A percentile compares a stretch with the other conserved stretches of the same genome.
Conservation (phyloP, 92 coral and sea anemone genomes). For the Desmophyllum pertusum region DNA sequence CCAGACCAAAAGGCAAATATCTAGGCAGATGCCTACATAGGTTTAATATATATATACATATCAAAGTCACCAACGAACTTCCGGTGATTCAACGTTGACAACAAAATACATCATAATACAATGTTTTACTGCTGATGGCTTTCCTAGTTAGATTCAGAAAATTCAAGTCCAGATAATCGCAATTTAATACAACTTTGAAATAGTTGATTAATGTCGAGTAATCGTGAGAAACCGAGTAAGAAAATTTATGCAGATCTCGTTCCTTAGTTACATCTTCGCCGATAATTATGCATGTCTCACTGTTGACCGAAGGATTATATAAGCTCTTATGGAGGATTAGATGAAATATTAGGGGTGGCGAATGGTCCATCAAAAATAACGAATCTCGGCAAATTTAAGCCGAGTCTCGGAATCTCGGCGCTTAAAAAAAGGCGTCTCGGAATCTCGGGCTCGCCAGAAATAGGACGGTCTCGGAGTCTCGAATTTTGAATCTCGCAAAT, state of each 20-base stretch:
- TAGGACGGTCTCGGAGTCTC: no score
- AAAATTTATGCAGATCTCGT: not conserved
- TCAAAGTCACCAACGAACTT: not conserved
- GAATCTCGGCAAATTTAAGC: no score
- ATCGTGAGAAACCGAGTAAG: not conserved
- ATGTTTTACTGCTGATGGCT: not conserved
- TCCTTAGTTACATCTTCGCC: slow-evolving; percentile 13
- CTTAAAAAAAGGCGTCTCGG: no score
- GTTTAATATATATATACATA: not conserved
- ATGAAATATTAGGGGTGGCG: no score
- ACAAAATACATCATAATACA: not conserved
- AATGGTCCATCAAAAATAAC: no score
- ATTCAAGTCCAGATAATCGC: not conserved
- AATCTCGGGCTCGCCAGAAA: no score
- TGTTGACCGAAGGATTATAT: not conserved
- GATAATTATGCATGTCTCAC: not conserved
- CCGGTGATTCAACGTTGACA: not conserved
- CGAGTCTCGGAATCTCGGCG: no score
- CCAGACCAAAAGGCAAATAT: not conserved
- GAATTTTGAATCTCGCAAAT: no score
- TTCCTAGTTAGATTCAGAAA: not conserved
- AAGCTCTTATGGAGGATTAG: not conserved
- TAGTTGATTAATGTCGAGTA: not conserved
- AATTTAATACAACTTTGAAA: not conserved
- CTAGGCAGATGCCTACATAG: not conserved